Conservation (phyloP, 1,140 invertebrate genomes). For the Zaprionus kolodkinae region DNA sequence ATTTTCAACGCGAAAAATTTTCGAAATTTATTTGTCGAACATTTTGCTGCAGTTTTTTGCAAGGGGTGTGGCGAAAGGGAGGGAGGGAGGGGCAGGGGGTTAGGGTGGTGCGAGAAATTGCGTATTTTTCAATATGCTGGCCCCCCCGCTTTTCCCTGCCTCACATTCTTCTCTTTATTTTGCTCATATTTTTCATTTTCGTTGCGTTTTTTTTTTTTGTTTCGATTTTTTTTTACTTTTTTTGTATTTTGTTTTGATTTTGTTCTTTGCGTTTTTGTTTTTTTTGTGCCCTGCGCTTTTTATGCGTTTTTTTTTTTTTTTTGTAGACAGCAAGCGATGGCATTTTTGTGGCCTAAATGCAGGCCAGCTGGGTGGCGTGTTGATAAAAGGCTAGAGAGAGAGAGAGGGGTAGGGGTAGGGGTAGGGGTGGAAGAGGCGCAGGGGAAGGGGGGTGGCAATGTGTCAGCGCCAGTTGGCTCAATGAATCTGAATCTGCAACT, state of each 20-base stretch:
- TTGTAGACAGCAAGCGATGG: constrained; percentile 76
- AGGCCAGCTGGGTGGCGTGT: constrained; percentile 14
- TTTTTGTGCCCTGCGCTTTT: no score
- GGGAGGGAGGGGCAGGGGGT: neutral
- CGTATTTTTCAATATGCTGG: constrained; percentile 65
- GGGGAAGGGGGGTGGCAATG: constrained; percentile 51
- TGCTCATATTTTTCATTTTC: neutral
- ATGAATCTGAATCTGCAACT: constrained; percentile 45
- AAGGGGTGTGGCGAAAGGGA: neutral
- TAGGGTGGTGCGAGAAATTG: constrained; percentile 11
- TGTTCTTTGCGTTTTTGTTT: constrained; percentile 41
- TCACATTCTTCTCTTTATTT: constrained; percentile 51
- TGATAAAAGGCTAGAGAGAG: neutral
- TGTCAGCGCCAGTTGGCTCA: constrained; percentile 76
- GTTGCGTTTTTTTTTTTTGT: neutral
- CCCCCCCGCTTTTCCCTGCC: constrained; percentile 9
- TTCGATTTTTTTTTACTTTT: constrained; percentile 31
- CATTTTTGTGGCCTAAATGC: constrained; percentile 80
- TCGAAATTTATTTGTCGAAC: constrained; percentile 74
- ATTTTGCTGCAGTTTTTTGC: constrained; percentile 50
- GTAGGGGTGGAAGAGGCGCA: neutral
- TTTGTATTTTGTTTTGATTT: constrained; percentile 32
- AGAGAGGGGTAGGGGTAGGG: neutral
- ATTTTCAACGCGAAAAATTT: constrained; percentile 74
- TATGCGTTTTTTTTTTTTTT: constrained; percentile 36